Conservation (phyloP, 2,888 invertebrate genomes). For the Bruchidius siliquastri region DNA sequence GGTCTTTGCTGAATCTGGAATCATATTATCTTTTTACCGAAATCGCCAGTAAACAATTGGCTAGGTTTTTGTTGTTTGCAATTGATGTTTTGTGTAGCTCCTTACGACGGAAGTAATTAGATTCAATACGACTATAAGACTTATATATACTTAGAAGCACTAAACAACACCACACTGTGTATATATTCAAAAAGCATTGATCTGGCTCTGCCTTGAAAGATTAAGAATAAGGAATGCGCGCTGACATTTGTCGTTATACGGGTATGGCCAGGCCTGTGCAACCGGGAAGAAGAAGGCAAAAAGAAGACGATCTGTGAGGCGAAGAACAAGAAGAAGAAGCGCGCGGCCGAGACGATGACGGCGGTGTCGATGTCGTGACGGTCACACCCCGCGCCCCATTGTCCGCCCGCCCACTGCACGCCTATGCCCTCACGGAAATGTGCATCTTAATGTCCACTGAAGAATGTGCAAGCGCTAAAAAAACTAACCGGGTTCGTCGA, state of each 20-base stretch:
- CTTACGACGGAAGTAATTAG: no score
- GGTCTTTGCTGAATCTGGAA: no score
- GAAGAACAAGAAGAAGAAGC: neutral
- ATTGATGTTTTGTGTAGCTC: no score
- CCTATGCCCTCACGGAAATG: constrained; percentile 16
- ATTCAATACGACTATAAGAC: no score
- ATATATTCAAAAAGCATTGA: no score
- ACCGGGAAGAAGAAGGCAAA: constrained; percentile 7
- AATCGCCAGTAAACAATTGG: no score
- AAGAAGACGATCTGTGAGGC: neutral
- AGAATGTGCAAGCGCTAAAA: neutral
- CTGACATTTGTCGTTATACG: neutral
- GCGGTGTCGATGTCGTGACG: constrained; percentile 23
- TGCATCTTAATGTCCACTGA: constrained; percentile 16
- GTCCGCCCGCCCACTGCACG: constrained; percentile 28
- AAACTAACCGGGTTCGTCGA: neutral
- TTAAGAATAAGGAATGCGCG: neutral
- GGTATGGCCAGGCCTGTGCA: neutral
- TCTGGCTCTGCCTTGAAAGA: neutral
- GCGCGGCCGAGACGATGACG: constrained; percentile 11
- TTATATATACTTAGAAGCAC: no score
- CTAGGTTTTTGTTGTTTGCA: no score
- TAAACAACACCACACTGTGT: no score
- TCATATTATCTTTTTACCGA: no score
- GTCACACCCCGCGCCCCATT: constrained; percentile 28